Evolutionary conservation across 2,113 vertebrate genomes (phyloP), one percentile per base, ranked within the genome.

Genomic region (Centropus bengalensis): DNA sequence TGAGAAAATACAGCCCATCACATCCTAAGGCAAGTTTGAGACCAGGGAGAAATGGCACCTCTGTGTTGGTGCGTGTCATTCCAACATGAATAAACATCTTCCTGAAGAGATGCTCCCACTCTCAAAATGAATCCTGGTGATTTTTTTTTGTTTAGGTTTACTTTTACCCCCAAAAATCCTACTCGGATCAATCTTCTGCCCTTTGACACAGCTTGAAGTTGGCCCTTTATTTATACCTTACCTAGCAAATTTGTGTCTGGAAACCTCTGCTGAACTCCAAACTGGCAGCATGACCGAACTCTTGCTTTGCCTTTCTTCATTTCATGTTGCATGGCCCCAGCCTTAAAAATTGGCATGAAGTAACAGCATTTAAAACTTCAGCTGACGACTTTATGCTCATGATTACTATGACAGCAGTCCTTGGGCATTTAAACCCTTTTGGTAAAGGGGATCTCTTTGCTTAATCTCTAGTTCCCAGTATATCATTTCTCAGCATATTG

Each of bases 341-440:
- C 36, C 85, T 82, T 58, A 70, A 70, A 76, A 89, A 66, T 1
- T 42, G 33, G 15, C 74, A 73, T 4, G 22, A 60, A 68, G 49
- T 32, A 71, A 40, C 56, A 89, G 52, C 52, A 87, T 85, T 87
- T 86, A 90, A 79, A 68, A 93, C 80, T 85, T 85, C 82, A 87
- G 44, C 66, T 91, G 74, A 45, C 62, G 40, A 71, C 3, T 67
- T 7, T 38, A 44, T 30, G 73, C n/a, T 82, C 70, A 13, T 14
- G 6, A 89, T 66, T 89, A 40, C 67, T 76, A 8, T 66, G 75
- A 89, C 74, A 94, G 87, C 55, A 82, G 11, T 66, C 49, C 71
- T 69, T 59, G 82, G 32, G 51, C 67, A 80, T 79, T 82, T 82
- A 51, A 82, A 94, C 38, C 54, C 70, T 58, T 59, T 55, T 74